Evolutionary conservation across 64 coral and sea anemone species (phyloP), one percentile per base, ranked within the genome.

Genomic region (Anthopleura sola): DNA sequence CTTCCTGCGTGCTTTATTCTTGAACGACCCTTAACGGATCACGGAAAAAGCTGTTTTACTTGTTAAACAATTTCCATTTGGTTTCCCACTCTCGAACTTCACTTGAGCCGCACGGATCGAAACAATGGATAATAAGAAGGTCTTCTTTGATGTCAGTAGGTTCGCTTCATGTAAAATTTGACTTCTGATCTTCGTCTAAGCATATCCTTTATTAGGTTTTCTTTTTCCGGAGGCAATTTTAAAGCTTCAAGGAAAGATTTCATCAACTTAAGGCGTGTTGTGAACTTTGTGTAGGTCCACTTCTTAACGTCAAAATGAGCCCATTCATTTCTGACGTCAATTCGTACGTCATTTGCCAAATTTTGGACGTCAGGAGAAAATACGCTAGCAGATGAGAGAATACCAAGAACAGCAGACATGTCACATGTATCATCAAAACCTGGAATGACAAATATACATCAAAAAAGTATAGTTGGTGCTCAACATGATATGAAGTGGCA

Each of bases 381-480:
- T 33, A 85, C 77, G 14, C 86, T 74, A 10, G 81, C 82, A 36
- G 55, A 57, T 10, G 55, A 69, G 32, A 93, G 83, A 32, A 93
- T 75, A 13, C 24, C 57, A 6, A 93, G 23, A 51, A 93, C 91
- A 84, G 91, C 91, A 80, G 91, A 93, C n/a, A 86, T 24, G 85
- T 93, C 91, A 85, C 91, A 93, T 10, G 58, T 60, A 17, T 83
- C 64, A 80, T 93, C 86, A 82, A 86, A 89, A 28, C 84, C 84
- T 87, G 69, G 0, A 88, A 88, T 51, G 9, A 71, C 13, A n/a
- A 71, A 18, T 12, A 34, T 29, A 1, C 9, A 44, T 44, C 9
- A 0, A 44, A n/a, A n/a, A n/a, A n/a, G n/a, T n/a, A 6, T n/a
- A n/a, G n/a, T n/a, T n/a, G n/a, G n/a, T n/a, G n/a, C n/a, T n/a